Conservation (phyloP, 2,797 vertebrate species). For the Sebastes trivittatus region DNA sequence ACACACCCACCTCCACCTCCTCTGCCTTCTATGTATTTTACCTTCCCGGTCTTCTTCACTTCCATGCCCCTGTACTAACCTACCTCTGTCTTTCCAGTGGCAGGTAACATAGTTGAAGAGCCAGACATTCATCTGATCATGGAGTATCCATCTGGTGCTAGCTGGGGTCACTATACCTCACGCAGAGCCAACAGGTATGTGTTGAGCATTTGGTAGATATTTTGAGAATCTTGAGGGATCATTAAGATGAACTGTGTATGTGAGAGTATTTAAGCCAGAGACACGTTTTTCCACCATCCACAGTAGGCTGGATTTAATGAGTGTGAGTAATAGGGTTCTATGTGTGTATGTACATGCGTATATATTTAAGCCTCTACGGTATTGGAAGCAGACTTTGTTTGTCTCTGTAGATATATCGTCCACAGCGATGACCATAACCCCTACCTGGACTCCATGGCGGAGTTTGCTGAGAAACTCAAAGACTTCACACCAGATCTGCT, state of each 20-base stretch:
- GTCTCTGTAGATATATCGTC: slow-evolving; percentile 83
- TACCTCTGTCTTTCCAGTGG: slow-evolving; percentile 72
- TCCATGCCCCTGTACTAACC: neutral
- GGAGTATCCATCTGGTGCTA: slow-evolving; percentile 86
- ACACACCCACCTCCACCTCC: neutral
- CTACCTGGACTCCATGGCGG: slow-evolving; percentile 84
- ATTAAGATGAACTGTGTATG: neutral
- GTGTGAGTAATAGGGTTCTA: neutral
- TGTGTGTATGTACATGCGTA: neutral
- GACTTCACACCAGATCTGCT: slow-evolving; percentile 83
- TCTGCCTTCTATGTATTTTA: neutral
- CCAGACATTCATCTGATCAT: slow-evolving; percentile 88
- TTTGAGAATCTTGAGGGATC: neutral
- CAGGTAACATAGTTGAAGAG: slow-evolving; percentile 83
- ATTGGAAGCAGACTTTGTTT: neutral
- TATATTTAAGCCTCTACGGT: neutral
- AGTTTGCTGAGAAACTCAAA: slow-evolving; percentile 81
- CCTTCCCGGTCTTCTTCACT: neutral
- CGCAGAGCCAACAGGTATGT: slow-evolving; percentile 86
- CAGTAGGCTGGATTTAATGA: neutral
- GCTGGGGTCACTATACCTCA: slow-evolving; percentile 84
- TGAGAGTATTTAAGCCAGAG: neutral
- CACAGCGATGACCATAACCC: slow-evolving; percentile 89
- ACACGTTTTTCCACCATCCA: neutral
- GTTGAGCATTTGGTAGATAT: neutral